Conservation (phyloP, 1,140 invertebrate genomes). For the Cotesia vestalis region DNA sequence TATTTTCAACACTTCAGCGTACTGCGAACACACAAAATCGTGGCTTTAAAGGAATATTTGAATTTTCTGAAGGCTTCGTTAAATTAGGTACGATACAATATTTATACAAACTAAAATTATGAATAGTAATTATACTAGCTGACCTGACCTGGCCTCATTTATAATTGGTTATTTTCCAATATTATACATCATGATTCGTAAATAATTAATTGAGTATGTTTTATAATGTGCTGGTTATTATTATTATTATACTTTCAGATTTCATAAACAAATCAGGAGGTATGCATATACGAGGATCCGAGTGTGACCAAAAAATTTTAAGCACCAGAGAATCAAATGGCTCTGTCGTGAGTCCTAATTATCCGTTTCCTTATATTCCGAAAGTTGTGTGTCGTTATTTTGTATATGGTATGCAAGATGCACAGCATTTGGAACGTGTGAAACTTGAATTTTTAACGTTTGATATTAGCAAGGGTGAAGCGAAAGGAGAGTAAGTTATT, state of each 20-base stretch:
- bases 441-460: constrained; percentile 87
- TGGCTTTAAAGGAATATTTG: constrained; percentile 94
- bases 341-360: constrained; percentile 93
- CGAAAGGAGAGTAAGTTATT: constrained; percentile 72
- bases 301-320: constrained; percentile 97
- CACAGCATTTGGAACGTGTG: constrained; percentile 92
- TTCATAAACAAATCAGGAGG: constrained; percentile 88
- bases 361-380: constrained; percentile 91
- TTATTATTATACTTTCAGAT: constrained; percentile 69
- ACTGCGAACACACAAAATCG: constrained; percentile 92
- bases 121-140: too few relatives aligned
- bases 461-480: constrained; percentile 85
- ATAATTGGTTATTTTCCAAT: constrained; percentile 22
- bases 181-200: constrained; percentile 24
- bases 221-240: background rate
- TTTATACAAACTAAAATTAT: constrained; percentile 1
- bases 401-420: constrained; percentile 96
- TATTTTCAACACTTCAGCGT: constrained; percentile 88
- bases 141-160: background rate
- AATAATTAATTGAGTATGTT: background rate
- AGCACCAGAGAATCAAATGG: constrained; percentile 92
- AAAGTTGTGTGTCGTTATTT: constrained; percentile 97
- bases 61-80: constrained; percentile 96
- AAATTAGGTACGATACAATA: constrained; percentile 79
- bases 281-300: constrained; percentile 92